These are phyloP conservation scores for Rhyzopertha dominica DNA, from an alignment of 1,140 invertebrate genomes.

Conservation along the genomic window DNA sequence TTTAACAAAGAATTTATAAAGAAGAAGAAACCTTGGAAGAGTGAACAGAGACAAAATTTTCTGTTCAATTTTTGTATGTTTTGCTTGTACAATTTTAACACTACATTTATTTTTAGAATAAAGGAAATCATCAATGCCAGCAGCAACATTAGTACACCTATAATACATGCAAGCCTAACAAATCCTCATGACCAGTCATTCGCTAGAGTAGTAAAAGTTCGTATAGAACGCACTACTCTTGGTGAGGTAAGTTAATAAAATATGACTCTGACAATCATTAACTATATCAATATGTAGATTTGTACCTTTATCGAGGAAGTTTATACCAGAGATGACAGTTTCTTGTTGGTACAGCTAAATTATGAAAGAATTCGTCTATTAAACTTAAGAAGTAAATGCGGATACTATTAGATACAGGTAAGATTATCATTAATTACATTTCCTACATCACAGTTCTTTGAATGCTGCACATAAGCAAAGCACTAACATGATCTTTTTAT, in stretches of 20 bases:
- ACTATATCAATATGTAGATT: slow-evolving; percentile 53
- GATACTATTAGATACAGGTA: slow-evolving; percentile 64
- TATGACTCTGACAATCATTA: no score
- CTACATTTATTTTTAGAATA: slow-evolving; percentile 56
- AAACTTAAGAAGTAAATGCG: slow-evolving; percentile 71
- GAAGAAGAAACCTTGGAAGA: no score
- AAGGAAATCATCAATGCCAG: slow-evolving; percentile 99
- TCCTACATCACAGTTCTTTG: no score
- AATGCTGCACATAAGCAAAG: no score
- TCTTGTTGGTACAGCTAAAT: slow-evolving; percentile 81
- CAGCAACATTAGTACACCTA: slow-evolving; percentile 91
- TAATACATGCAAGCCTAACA: slow-evolving; percentile 83
- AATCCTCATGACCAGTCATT: slow-evolving; percentile 72
- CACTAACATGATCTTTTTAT: no score
- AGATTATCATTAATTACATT: background rate
- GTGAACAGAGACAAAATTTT: no score
- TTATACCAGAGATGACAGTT: slow-evolving; percentile 79
- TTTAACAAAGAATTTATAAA: no score
- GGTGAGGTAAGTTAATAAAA: slow-evolving; percentile 58
- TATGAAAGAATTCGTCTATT: slow-evolving; percentile 81
- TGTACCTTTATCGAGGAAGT: slow-evolving; percentile 92
- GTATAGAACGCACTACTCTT: slow-evolving; percentile 88
- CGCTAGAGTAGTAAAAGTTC: slow-evolving; percentile 84
- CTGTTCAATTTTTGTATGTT: no score
- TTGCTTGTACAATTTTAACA: slow-evolving; percentile 1